Conservation (phyloP, 2,113 vertebrate genomes). For the Connochaetes taurinus region DNA sequence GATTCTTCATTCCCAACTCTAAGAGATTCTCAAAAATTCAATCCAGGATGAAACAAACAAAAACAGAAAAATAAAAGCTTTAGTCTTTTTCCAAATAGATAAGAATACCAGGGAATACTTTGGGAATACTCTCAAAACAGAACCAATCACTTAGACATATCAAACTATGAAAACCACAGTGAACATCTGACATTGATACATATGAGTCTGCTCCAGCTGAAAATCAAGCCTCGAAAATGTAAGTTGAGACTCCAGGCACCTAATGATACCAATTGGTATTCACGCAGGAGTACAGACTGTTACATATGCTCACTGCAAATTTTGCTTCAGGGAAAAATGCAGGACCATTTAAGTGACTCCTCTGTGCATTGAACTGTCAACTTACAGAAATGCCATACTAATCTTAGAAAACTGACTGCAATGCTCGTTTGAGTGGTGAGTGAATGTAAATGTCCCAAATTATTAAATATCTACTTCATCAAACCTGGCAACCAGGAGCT, state of each 20-base stretch:
- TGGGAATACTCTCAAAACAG: not conserved
- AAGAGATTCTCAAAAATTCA: not conserved
- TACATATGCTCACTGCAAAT: constrained; percentile 43
- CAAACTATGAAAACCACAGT: not conserved
- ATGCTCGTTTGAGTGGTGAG: constrained; percentile 25
- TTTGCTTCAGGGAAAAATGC: constrained; percentile 59
- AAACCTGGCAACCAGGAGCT: not conserved
- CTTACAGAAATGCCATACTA: constrained; percentile 38
- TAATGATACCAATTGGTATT: constrained; percentile 33
- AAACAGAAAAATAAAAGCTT: not conserved
- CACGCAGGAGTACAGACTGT: not conserved
- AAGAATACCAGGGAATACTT: not conserved
- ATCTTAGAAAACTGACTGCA: constrained; percentile 32
- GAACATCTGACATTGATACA: not conserved
- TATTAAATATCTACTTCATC: constrained; percentile 43
- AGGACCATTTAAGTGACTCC: constrained; percentile 37
- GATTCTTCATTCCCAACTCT: not conserved
- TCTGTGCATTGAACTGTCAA: constrained; percentile 48
- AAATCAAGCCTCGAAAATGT: not conserved
- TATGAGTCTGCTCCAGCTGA: not conserved
- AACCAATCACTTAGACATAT: not conserved
- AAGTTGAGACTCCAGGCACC: not conserved
- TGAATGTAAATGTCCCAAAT: constrained; percentile 40
- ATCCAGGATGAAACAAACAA: not conserved
- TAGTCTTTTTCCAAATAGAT: not conserved